Base-by-base conservation (phyloP, 2,797 vertebrate genomes). In the Odontamblyopus lacepedii region DNA sequence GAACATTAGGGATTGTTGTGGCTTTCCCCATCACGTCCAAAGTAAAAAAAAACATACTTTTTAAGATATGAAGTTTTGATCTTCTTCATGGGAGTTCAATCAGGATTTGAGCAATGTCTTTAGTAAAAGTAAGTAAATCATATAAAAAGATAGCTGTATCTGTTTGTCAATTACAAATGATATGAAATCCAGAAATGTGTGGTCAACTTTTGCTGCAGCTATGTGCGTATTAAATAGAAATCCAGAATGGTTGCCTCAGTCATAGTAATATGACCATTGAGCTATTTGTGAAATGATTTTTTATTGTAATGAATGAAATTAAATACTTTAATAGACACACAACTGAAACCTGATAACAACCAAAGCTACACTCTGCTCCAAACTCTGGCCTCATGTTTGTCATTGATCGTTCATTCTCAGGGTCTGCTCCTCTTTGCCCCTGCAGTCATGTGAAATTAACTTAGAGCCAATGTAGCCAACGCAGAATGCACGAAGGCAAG, bases 391-490 rank as follows among this genome's bases (percentile, higher is more conserved):
- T 67, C 55, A 67, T 69, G 64, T 74, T 83, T 81, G 83, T 70
- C 83, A 87, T 23, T 76, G 83, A 87, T 80, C 61, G 79, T 77
- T 76, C 74, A 15, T 77, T 78, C 66, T 72, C 73, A 44, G 32
- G 35, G 64, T 69, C 29, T 29, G 72, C 80, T 87, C 82, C 38
- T 74, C 80, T 86, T 75, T 63, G 61, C 65, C 87, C 88, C 85
- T 75, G 71, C 76, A 78, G 89, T 74, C 51, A 63, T 81, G 74
- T 91, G 74, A 90, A 88, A 90, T 89, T 83, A 76, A 85, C 75
- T 89, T 88, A 86, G 41, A 48, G 69, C 83, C 69, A 89, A 89
- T 74, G 78, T 77, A 84, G 74, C 83, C 76, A 77, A 73, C 41
- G 69, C 70, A 79, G 69, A 72, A 41, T 4, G 72, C 79, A 78